Base-by-base conservation (phyloP, 2,888 invertebrate species). In the Chrysina gloriosa region DNA sequence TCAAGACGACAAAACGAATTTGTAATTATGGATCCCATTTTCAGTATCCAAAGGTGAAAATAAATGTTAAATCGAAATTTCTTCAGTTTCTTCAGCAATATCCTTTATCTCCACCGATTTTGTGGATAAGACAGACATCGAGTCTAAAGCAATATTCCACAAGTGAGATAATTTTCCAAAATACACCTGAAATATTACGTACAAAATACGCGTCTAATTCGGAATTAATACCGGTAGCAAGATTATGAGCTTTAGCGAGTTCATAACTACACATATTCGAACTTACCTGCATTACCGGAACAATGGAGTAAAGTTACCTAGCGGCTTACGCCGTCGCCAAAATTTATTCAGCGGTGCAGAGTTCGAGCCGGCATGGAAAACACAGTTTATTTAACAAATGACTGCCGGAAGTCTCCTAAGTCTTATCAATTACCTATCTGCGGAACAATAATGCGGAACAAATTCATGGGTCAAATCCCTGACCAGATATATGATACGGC, bases 401-500 rank as follows among this genome's bases (percentile, higher is more conserved):
- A 27, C 25, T 16, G 27, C 27, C 7, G 25, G 6, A 50, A n/a
- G 29, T 52, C 52, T 29, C 39, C 16, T 14, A 52, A 27, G 16
- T 21, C 52, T 31, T 52, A 52, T 52, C 52, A 52, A 52, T 52
- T 52, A 48, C 14, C 48, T 48, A 29, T 52, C 27, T 23, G 16
- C 31, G 52, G 29, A 52, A 52, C 52, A 42, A 42, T 67, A 39
- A 63, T 21, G 50, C 52, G 29, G 61, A 67, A 67, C 67, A 52
- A 61, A 50, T 48, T 67, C 50, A 63, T 42, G 52, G 67, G 63
- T 67, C 67, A 63, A 52, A 48, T 54, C 42, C 50, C 50, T 36
- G 61, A 50, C 50, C 29, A 36, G 52, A 52, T 14, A 52, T 25
- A 52, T 52, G 67, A 67, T 29, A 27, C 36, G 66, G 56, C 34